A percentile compares a stretch with the other conserved stretches of the same genome.
phyloP scores from a whole-genome alignment of 2,888 invertebrate genomes.

The Elmis aenea region DNA sequence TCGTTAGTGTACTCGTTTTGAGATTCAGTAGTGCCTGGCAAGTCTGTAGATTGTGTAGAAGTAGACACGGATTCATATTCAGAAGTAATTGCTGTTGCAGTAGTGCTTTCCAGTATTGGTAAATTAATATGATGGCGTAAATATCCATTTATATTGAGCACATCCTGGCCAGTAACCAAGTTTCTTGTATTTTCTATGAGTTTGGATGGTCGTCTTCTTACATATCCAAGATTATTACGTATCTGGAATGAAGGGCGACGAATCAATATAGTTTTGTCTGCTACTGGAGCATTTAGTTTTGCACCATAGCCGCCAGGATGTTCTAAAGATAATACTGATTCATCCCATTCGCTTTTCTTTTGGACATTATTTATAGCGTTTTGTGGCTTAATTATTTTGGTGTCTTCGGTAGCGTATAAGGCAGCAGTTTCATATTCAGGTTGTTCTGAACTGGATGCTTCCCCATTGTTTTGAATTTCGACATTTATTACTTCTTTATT shows the following conservation, averaged over 20 bases:
- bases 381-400: conserved; percentile 2
- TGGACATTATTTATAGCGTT: too few relatives aligned
- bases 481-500: too few relatives aligned
- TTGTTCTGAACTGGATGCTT: not conserved
- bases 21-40: not conserved
- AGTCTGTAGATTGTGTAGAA: not conserved
- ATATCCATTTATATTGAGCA: conserved; percentile 58
- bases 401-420: conserved; percentile 6
- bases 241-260: too few relatives aligned
- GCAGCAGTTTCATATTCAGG: conserved; percentile 6
- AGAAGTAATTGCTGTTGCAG: conserved; percentile 24
- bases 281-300: conserved; percentile 35
- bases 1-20: not conserved
- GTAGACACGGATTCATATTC: conserved; percentile 17
- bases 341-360: not conserved
- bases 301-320: conserved; percentile 36
- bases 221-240: too few relatives aligned
- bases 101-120: conserved; percentile 24
- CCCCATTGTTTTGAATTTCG: too few relatives aligned
- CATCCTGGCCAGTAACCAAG: conserved; percentile 59
- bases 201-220: conserved; percentile 38
- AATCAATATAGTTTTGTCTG: too few relatives aligned
- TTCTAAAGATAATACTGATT: not conserved
- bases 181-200: conserved; percentile 57
- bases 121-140: conserved; percentile 29